phyloP scores from a whole-genome alignment of 2,113 vertebrate genomes.

The Ondatra zibethicus region DNA sequence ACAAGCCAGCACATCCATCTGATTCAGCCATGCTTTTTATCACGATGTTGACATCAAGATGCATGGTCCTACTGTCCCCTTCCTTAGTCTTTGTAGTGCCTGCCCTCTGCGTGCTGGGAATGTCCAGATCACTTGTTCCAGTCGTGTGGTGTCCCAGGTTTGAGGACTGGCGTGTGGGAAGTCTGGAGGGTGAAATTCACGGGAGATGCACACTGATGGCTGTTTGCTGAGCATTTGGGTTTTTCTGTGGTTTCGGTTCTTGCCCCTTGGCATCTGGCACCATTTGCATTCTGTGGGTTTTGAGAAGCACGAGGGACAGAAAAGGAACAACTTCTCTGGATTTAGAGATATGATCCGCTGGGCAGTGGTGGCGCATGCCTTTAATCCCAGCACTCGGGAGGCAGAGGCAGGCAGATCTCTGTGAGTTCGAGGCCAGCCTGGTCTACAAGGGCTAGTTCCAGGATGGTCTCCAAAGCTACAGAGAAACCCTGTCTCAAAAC shows the following conservation, averaged over 20 bases:
- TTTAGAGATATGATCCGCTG: background rate
- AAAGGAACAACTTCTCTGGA: background rate
- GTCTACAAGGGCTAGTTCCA: too few relatives aligned
- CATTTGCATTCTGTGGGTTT: constrained; percentile 62
- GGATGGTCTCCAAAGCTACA: too few relatives aligned
- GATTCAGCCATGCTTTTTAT: background rate
- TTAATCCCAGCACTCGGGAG: too few relatives aligned
- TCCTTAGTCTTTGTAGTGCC: background rate
- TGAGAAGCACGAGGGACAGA: constrained; percentile 5
- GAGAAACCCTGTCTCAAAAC: too few relatives aligned
- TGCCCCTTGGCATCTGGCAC: background rate
- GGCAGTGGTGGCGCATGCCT: too few relatives aligned
- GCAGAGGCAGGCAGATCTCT: too few relatives aligned
- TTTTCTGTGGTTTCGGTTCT: constrained; percentile 23
- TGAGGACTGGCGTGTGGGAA: background rate
- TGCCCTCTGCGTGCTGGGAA: background rate
- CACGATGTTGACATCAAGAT: fast-evolving
- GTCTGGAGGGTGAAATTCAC: too few relatives aligned
- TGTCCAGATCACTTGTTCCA: background rate
- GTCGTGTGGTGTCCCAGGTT: background rate
- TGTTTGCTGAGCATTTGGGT: constrained; percentile 18
- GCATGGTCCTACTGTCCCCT: too few relatives aligned
- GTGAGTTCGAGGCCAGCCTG: too few relatives aligned
- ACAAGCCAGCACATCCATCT: background rate
- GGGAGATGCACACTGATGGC: background rate